These are phyloP conservation scores for Philaethria dido DNA, from an alignment of 2,888 invertebrate genomes.

Conservation along the genomic window DNA sequence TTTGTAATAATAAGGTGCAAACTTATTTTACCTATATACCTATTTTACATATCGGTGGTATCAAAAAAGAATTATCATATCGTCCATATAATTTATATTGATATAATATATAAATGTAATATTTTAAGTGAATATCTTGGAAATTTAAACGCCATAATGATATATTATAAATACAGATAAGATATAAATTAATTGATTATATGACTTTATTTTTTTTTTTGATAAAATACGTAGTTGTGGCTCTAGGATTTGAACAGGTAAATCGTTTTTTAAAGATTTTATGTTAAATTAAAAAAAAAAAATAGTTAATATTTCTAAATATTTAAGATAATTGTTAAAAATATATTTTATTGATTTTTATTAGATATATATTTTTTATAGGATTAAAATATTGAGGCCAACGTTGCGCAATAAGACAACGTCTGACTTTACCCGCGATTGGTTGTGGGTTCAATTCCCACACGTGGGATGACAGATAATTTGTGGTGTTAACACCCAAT, in stretches of 20 bases:
- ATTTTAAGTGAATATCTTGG: conserved; percentile 10
- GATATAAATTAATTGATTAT: conserved; percentile 23
- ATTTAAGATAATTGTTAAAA: no score
- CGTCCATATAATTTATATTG: not conserved
- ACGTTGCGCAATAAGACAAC: no score
- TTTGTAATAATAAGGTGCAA: not conserved
- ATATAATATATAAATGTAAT: conserved; percentile 2
- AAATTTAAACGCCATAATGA: conserved; percentile 4
- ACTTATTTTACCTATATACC: not conserved
- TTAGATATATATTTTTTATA: no score
- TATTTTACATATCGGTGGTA: not conserved
- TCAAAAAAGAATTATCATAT: conserved; percentile 13
- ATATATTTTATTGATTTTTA: no score
- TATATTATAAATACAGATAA: conserved; percentile 9
- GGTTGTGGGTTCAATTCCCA: no score
- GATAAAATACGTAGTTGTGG: conserved; percentile 18
- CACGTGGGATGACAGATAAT: no score
- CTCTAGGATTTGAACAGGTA: conserved; percentile 28
- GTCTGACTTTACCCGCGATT: no score
- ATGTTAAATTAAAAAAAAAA: no score
- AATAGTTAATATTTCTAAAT: not conserved
- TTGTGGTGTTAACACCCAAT: no score
- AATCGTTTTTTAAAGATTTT: conserved; percentile 8
- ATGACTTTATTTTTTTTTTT: conserved; percentile 21
- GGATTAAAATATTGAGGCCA: no score